Evolutionary conservation across 2,113 vertebrate species (phyloP).

Genomic region (Labeo rohita): DNA sequence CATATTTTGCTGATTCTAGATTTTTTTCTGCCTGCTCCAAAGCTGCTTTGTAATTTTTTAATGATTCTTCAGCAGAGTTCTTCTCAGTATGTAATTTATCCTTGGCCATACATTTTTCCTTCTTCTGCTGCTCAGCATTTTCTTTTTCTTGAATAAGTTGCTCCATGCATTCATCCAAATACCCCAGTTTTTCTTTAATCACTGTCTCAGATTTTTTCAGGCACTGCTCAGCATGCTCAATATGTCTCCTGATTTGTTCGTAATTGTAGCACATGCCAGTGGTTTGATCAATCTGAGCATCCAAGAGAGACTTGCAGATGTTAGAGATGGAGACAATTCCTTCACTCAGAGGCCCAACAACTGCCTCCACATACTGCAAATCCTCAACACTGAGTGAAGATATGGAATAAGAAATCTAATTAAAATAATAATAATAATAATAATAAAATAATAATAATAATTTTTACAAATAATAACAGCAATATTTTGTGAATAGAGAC

Average conservation of each 20-base stretch:
- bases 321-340: background rate
- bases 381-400: constrained; percentile 23
- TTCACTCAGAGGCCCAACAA: background rate
- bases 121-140: background rate
- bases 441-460: too few species aligned
- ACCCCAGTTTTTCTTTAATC: background rate
- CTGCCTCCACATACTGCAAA: background rate
- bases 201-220: background rate
- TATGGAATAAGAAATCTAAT: background rate
- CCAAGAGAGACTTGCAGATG: background rate
- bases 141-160: background rate
- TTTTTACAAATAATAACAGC: too few species aligned
- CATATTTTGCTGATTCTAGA: too few species aligned
- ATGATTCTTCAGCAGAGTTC: background rate
- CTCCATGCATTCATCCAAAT: constrained; percentile 32
- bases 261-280: background rate
- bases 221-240: constrained; percentile 1
- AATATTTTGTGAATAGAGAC: too few species aligned
- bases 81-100: background rate
- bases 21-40: constrained; percentile 26
- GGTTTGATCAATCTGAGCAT: background rate
- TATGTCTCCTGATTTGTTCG: constrained; percentile 30
- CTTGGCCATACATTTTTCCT: background rate
- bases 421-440: too few species aligned
- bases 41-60: background rate